Percentiles rank a stretch among this genome's conserved stretches.
Evolutionary conservation across 37 sponge, comb jelly and placozoan genomes (phyloP).

Genomic region (Mnemiopsis leidyi): DNA sequence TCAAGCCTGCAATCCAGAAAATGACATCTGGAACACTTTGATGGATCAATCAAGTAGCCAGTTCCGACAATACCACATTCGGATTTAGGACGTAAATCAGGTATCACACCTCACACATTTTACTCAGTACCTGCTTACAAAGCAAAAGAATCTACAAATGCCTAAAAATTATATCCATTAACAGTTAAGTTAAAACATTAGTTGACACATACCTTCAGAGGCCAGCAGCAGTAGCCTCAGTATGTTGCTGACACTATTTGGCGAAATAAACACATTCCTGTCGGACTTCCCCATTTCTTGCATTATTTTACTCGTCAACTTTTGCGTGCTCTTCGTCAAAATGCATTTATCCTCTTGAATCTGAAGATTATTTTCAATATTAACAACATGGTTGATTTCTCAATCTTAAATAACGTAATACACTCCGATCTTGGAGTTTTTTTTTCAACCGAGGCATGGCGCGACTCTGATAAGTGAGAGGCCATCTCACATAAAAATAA

Average conservation of each 20-base stretch:
- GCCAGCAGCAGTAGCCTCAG: slow-evolving; percentile 19
- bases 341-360: slow-evolving; percentile 46
- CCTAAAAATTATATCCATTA: no score
- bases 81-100: neutral
- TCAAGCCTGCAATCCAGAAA: no score
- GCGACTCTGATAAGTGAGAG: no score
- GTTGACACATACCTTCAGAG: neutral
- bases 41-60: no score
- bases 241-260: slow-evolving; percentile 31
- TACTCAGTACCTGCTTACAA: no score
- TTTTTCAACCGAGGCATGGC: no score
- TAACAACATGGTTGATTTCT: neutral
- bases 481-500: neutral
- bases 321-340: slow-evolving; percentile 1
- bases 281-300: slow-evolving; percentile 32
- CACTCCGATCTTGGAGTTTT: no score
- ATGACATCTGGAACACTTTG: no score
- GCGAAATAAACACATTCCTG: slow-evolving; percentile 40
- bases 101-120: neutral
- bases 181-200: no score
- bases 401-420: no score
- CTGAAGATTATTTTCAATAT: neutral
- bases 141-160: no score
- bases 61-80: no score
- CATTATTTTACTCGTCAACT: neutral